These are phyloP conservation scores for Menidia beryllina DNA, from an alignment of 2,113 vertebrate species.

Conservation along the genomic window DNA sequence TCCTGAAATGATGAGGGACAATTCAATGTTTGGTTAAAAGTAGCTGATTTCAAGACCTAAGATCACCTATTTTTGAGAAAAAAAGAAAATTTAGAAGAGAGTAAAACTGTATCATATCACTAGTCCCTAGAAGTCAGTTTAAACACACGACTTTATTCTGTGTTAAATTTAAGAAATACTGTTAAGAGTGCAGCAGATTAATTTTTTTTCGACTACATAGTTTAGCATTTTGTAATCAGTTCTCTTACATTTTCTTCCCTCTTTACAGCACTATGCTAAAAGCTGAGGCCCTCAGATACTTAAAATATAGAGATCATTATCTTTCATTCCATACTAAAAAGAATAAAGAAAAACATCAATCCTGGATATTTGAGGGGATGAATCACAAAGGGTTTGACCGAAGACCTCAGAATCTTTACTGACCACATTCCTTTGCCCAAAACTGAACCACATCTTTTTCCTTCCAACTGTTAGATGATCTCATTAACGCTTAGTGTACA, in stretches of 20 bases:
- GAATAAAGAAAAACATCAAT: not conserved
- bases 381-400: conserved; percentile 1
- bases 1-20: no score
- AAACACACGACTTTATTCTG: not conserved
- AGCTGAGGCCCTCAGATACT: conserved; percentile 4
- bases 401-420: conserved; percentile 49
- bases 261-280: conserved; percentile 7
- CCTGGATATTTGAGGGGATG: not conserved
- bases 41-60: no score
- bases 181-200: conserved; percentile 3
- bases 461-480: conserved; percentile 42
- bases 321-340: not conserved
- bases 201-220: not conserved
- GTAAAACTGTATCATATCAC: no score
- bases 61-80: no score
- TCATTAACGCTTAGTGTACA: conserved; percentile 60
- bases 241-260: conserved; percentile 15
- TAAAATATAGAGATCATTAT: conserved; percentile 10
- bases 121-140: not conserved
- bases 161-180: not conserved
- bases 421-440: conserved; percentile 50
- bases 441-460: conserved; percentile 55
- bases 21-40: no score
- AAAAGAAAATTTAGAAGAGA: no score
- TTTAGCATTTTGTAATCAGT: conserved; percentile 29